Evolutionary conservation across 2,113 vertebrate genomes (phyloP), one percentile per base, ranked within the genome.

Genomic region (Heterocephalus glaber): DNA sequence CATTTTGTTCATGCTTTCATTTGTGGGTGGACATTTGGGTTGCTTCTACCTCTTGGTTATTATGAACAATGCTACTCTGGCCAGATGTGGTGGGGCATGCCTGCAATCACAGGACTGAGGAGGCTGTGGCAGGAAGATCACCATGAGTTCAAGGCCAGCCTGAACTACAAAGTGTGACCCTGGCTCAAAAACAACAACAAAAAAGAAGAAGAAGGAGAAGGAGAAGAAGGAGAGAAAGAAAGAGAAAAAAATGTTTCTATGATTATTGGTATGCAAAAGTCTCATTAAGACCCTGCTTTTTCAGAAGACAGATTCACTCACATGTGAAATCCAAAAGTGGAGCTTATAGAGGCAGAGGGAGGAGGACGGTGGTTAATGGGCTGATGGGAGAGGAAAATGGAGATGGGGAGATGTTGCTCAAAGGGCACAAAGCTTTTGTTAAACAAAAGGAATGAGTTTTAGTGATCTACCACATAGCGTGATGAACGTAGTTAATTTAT

Each of bases 201-300:
- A 5, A 49, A n/a, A n/a, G n/a, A n/a, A n/a, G n/a, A n/a, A n/a
- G n/a, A n/a, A n/a, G n/a, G n/a, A n/a, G n/a, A n/a, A n/a, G n/a
- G n/a, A n/a, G n/a, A n/a, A n/a, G n/a, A n/a, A n/a, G n/a, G n/a
- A n/a, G n/a, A 49, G 47, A 49, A 49, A 56, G 16, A 56, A 72
- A 41, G 10, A 56, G 13, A 56, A 56, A 13, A 56, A 56, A 91
- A 88, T 54, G 60, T 13, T 90, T 80, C 49, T 44, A 35, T 11
- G 41, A 82, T 60, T 4, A n/a, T 65, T 20, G 60, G 24, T 72
- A 4, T 54, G 83, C 38, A 88, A 56, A 63, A 68, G 68, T 70
- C 52, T 87, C 52, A 82, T 70, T 76, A 79, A 85, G 86, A 77
- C 13, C 83, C 52, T 90, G 66, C 49, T 93, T 58, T 58, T n/a